Base-by-base conservation (phyloP, 1,140 invertebrate genomes). In the Drosophila quadrilineata region DNA sequence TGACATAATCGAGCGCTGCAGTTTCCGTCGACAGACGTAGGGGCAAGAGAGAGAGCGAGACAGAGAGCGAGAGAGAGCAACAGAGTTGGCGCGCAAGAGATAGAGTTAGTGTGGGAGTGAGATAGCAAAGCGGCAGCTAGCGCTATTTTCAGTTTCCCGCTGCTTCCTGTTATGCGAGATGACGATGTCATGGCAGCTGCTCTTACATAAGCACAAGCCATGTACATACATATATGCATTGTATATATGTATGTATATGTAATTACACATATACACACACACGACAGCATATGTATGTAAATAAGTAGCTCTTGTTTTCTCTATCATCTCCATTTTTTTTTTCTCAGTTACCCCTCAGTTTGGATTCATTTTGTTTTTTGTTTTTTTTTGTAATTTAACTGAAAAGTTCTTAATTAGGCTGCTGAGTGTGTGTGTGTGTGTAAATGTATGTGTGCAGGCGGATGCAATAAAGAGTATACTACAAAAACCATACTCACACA, bases 1-100 rank as follows among this genome's bases (percentile, higher is more conserved):
- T 82, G 76, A 76, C 77, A 84, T 84, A 82, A 82, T 82, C 76
- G 77, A 76, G 56, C 52, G 59, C 50, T 76, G 76, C 76, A 82
- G 76, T 62, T 73, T 77, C 76, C 77, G 77, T 46, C 24, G 17
- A 53, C 50, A 71, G 33, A 57, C 9, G 21, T 2, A 38, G 17
- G 38, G 29, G 36, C 36, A 9, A n/a, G 2, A 17, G 16, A 10
- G 5, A 35, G 31, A 12, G 1, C 10, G 9, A 35, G 10, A 14
- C 24, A 43, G 17, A 22, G 38, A 33, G n/a, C 4, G 3, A 35
- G 17, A 21, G 35, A n/a, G 17, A 3, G 16, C 17, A n/a, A n/a
- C n/a, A n/a, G 53, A 36, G 26, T 9, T 6, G 9, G 14, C 19
- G 35, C 12, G 24, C 17, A 19, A 41, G 35, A 16, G 12, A 35